Base-by-base conservation (phyloP, 1,140 invertebrate genomes). In the Matsumurasca onukii region DNA sequence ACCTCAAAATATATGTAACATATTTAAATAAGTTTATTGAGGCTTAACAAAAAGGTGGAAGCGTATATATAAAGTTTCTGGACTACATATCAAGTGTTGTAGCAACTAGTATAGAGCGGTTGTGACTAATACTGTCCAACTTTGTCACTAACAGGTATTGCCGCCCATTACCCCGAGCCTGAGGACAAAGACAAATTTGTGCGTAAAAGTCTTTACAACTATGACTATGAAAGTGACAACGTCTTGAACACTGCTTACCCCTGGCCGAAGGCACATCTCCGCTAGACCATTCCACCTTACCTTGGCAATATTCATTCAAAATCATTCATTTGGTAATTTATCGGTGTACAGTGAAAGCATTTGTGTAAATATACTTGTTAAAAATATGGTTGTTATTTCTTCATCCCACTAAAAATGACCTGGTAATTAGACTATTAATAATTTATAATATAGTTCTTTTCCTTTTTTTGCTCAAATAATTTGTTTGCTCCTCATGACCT, bases 121-220 rank as follows among this genome's bases (percentile, higher is more conserved):
- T 30, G n/a, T 62, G n/a, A 30, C 5, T 62, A 9, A 62, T n/a
- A 15, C n/a, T 5, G 3, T 62, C n/a, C n/a, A n/a, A n/a, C n/a
- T 62, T 62, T 34, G 20, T 62, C 30, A 20, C 3, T 51, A 22
- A 20, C 78, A 93, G 91, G 84, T 31, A 80, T 89, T 52, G 92
- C 92, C 52, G 87, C 88, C 1, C 84, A 92, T 9, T 85, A 86
- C 75, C 93, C 93, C 1, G 84, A 93, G 80, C 93, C 93, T 9
- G 74, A 84, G 49, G 83, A 93, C 77, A 90, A 87, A 76, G 80
- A 86, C 73, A 84, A 82, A 68, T 95, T 93, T 75, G 87, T 95
- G 70, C 88, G 88, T 77, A 87, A 89, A 12, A 92, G 94, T 78
- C 86, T 91, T 78, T 95, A 94, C 78, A 86, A 92, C 77, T 85